These are phyloP conservation scores for Augochlora pura DNA, from an alignment of 1,140 invertebrate genomes.

Conservation along the genomic window DNA sequence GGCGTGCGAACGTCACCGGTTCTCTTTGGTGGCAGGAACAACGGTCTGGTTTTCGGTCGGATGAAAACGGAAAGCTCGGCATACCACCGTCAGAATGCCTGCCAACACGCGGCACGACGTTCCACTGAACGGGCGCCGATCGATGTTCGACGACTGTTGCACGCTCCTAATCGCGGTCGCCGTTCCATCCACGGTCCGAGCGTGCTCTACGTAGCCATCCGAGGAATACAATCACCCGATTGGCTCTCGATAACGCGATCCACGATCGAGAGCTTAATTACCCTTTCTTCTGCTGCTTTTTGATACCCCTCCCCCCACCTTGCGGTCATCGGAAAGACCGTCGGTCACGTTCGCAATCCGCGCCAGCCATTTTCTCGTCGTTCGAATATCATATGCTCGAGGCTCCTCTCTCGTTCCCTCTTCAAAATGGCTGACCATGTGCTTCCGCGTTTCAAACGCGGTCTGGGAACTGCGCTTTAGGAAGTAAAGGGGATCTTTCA, in stretches of 20 bases:
- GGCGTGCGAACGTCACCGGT: background rate
- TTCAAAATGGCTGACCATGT: background rate
- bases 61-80: background rate
- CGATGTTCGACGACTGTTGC: conserved; percentile 17
- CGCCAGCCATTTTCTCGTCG: too few species aligned
- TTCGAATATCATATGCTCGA: background rate
- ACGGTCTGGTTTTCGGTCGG: background rate
- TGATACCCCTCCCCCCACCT: background rate
- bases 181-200: background rate
- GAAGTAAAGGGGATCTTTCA: background rate
- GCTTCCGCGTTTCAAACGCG: background rate
- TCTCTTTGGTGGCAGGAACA: too few species aligned
- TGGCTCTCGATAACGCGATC: conserved; percentile 45
- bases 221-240: conserved; percentile 26
- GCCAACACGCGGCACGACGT: conserved; percentile 25
- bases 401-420: too few species aligned
- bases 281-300: background rate
- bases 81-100: conserved; percentile 6
- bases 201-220: background rate
- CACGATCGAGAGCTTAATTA: conserved; percentile 29
- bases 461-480: background rate
- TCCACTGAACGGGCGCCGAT: conserved; percentile 14
- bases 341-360: background rate
- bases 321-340: too few species aligned
- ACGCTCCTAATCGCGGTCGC: conserved; percentile 27